Evolutionary conservation across 2,797 vertebrate species (phyloP).

Genomic region (Simalia tracyae): DNA sequence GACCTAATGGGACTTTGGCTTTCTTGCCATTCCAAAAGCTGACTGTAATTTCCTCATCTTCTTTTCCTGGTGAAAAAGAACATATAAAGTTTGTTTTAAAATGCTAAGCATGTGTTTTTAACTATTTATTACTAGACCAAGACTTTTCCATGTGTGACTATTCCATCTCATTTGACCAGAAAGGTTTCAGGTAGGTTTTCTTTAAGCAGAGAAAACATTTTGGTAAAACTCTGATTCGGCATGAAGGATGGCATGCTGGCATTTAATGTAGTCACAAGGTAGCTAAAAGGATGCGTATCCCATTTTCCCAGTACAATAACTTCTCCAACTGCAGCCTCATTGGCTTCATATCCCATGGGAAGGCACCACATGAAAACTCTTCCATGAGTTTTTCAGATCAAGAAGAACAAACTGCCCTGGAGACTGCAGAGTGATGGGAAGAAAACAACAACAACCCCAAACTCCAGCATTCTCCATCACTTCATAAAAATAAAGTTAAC

Average conservation of each 20-base stretch:
- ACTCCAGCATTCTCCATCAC: background rate
- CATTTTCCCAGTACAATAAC: background rate
- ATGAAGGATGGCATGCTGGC: background rate
- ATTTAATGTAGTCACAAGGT: background rate
- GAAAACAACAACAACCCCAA: background rate
- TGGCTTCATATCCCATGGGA: background rate
- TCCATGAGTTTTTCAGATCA: background rate
- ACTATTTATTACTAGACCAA: background rate
- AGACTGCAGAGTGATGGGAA: background rate
- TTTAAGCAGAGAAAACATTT: background rate
- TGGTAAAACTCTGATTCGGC: background rate
- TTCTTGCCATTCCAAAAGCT: constrained; percentile 83
- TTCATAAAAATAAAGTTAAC: background rate
- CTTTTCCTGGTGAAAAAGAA: constrained; percentile 65
- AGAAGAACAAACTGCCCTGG: background rate
- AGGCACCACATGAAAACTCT: background rate
- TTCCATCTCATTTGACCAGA: background rate
- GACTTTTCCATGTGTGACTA: background rate
- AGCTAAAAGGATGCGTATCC: background rate
- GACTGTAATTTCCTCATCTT: constrained; percentile 74
- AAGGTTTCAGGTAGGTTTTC: background rate
- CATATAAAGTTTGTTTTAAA: constrained; percentile 31
- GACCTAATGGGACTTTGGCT: constrained; percentile 67
- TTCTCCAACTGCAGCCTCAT: background rate
- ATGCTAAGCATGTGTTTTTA: background rate